Percentiles rank a stretch among this genome's conserved stretches.
Conservation (phyloP, 2,797 vertebrate species). For the Lutjanus argentimaculatus region DNA sequence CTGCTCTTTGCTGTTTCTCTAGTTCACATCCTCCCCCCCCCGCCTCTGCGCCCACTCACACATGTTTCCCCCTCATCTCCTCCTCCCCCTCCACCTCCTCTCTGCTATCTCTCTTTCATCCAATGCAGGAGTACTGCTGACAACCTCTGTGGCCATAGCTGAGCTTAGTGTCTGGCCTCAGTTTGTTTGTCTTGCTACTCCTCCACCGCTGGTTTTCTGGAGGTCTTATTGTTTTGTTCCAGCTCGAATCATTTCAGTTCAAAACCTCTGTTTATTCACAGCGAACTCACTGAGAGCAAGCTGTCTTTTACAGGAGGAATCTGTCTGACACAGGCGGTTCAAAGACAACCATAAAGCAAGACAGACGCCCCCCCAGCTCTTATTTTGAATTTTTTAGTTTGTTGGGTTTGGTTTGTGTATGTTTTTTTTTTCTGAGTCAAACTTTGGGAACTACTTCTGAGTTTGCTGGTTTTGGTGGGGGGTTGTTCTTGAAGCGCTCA, state of each 20-base stretch:
- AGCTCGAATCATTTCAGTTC: constrained; percentile 63
- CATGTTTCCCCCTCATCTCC: neutral
- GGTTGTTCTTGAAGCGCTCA: constrained; percentile 25
- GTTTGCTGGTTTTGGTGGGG: constrained; percentile 47
- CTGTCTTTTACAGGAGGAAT: constrained; percentile 68
- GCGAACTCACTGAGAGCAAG: constrained; percentile 63
- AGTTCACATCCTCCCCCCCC: constrained; percentile 7
- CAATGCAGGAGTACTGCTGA: constrained; percentile 49
- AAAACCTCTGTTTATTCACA: constrained; percentile 70
- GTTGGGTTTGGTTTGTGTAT: constrained; percentile 48
- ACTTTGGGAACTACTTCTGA: constrained; percentile 48
- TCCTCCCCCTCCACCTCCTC: constrained; percentile 22
- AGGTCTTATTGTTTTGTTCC: constrained; percentile 74
- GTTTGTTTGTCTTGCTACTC: constrained; percentile 71
- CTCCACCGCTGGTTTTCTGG: constrained; percentile 60
- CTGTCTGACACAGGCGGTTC: constrained; percentile 65
- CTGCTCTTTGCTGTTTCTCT: constrained; percentile 5
- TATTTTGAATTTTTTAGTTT: constrained; percentile 42
- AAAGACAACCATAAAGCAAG: constrained; percentile 67
- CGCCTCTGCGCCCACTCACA: constrained; percentile 7
- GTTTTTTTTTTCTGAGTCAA: constrained; percentile 34
- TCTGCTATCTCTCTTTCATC: constrained; percentile 58
- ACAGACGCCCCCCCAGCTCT: constrained; percentile 45
- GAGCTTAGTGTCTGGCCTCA: constrained; percentile 51
- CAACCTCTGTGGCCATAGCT: constrained; percentile 58